Base-by-base conservation (phyloP, 1,140 invertebrate genomes). In the Aleiodes sp. region DNA sequence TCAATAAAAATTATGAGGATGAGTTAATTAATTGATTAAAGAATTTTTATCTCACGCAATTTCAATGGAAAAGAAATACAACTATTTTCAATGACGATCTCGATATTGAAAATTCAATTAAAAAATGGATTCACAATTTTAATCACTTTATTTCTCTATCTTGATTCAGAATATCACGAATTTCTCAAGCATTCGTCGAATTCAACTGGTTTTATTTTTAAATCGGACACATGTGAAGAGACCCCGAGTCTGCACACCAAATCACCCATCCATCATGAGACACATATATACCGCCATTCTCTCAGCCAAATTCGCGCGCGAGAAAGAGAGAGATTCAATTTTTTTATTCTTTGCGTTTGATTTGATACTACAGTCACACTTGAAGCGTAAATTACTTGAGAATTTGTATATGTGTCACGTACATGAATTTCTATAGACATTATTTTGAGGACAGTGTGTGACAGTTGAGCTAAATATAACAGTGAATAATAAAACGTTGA, bases 111-210 rank as follows among this genome's bases (percentile, higher is more conserved):
- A 46, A 46, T 4, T 19, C 16, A 16, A 2, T 46, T 19, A 19
- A 9, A 46, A 21, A 24, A 2, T 6, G 4, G 26, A 2, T 24
- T 12, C 2, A 6, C 10, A 26, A 52, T 52, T 26, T 16, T 12
- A 12, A 21, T 52, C 14, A 52, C 26, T 52, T 52, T 9, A 52
- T 52, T 16, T 16, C 46, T 12, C 46, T 19, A 46, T n/a, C 41
- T 46, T 46, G 14, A 46, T 46, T 46, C 41, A 1, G 19, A 56
- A 56, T 56, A 59, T 59, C 66, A 59, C 62, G 66, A 57, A 56
- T 35, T 57, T 31, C 46, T 19, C 64, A 65, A 46, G 64, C 26
- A 14, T 26, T 59, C 46, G 29, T 33, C n/a, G 21, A 46, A 65
- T 28, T 41, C 29, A 21, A 35, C n/a, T n/a, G n/a, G n/a, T 4